Percentiles rank a stretch among this genome's conserved stretches.
These are phyloP conservation scores for Coregonus sp. DNA, from an alignment of 2,797 vertebrate genomes.

Conservation along the genomic window DNA sequence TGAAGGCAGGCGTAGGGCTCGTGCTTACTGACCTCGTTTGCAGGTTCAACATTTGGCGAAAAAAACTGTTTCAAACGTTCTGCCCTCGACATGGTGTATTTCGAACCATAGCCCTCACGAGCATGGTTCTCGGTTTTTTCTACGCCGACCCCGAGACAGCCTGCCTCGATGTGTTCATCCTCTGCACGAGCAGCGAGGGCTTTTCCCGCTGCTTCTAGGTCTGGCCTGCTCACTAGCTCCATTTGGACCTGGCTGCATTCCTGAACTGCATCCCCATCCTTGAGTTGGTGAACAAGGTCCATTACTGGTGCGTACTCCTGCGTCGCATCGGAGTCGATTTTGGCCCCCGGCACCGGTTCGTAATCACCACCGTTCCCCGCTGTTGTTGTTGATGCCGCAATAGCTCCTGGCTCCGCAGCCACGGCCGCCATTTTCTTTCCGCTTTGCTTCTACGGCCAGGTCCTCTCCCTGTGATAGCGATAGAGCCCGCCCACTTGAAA, in stretches of 20 bases:
- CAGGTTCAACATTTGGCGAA: conserved; percentile 54
- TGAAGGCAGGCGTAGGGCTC: conserved; percentile 54
- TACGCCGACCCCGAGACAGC: conserved; percentile 38
- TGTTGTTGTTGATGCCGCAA: conserved; percentile 84
- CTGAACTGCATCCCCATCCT: conserved; percentile 73
- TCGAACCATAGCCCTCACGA: conserved; percentile 57
- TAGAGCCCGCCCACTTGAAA: conserved; percentile 59
- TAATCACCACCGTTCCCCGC: conserved; percentile 78
- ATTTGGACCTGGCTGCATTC: conserved; percentile 75
- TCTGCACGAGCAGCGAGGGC: conserved; percentile 41
- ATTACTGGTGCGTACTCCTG: conserved; percentile 62
- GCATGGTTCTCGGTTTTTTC: conserved; percentile 37
- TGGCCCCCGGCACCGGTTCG: conserved; percentile 72
- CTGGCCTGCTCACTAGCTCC: conserved; percentile 69
- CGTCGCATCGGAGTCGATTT: conserved; percentile 64
- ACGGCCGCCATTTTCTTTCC: conserved; percentile 98
- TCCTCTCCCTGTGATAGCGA: conserved; percentile 66
- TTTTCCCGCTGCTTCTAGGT: conserved; percentile 70
- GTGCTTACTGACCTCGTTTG: conserved; percentile 56
- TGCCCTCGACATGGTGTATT: conserved; percentile 52
- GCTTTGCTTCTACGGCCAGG: conserved; percentile 76
- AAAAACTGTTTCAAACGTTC: conserved; percentile 68
- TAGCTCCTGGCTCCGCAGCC: conserved; percentile 93
- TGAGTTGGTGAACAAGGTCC: conserved; percentile 46
- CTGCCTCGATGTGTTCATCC: conserved; percentile 42